A percentile compares a stretch with the other conserved stretches of the same genome.
These are phyloP conservation scores for Drosophila auraria DNA, from an alignment of 1,140 invertebrate genomes.

Conservation along the genomic window DNA sequence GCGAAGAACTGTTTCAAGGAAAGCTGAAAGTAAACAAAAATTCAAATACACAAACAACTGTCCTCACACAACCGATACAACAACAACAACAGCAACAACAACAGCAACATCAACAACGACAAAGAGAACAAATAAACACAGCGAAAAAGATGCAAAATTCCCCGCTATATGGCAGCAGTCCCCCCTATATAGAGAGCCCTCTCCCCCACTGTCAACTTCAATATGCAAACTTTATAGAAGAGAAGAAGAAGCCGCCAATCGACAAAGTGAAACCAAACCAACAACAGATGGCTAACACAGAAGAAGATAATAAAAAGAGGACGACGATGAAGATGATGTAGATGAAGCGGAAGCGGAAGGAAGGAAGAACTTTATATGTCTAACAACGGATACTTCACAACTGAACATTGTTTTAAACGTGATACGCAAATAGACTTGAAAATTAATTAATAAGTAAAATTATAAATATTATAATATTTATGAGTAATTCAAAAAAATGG, in stretches of 20 bases:
- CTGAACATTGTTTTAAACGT: slow-evolving; percentile 83
- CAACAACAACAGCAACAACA: slow-evolving; percentile 45
- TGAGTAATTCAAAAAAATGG: slow-evolving; percentile 76
- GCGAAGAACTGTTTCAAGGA: slow-evolving; percentile 43
- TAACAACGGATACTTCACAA: slow-evolving; percentile 81
- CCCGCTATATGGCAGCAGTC: slow-evolving; percentile 28
- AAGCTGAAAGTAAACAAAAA: slow-evolving; percentile 49
- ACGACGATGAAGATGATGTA: slow-evolving; percentile 11
- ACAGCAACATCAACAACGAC: slow-evolving; percentile 50
- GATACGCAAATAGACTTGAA: slow-evolving; percentile 84
- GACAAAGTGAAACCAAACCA: slow-evolving; percentile 55
- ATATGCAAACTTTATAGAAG: slow-evolving; percentile 65
- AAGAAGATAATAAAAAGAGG: slow-evolving; percentile 10
- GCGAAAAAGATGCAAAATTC: slow-evolving; percentile 83
- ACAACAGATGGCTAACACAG: slow-evolving; percentile 38
- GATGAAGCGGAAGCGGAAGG: slow-evolving; percentile 39
- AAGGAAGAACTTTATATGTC: slow-evolving; percentile 69
- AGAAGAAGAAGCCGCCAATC: slow-evolving; percentile 54
- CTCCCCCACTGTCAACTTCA: slow-evolving; percentile 66
- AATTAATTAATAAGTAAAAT: slow-evolving; percentile 82
- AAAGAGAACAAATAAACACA: slow-evolving; percentile 55
- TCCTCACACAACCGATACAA: slow-evolving; percentile 52
- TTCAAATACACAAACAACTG: slow-evolving; percentile 57
- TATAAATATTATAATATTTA: slow-evolving; percentile 81
- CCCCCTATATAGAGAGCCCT: slow-evolving; percentile 27